Evolutionary conservation across 92 coral and sea anemone genomes (phyloP), one percentile per base, ranked within the genome.

Genomic region (Epizoanthus rinbou): DNA sequence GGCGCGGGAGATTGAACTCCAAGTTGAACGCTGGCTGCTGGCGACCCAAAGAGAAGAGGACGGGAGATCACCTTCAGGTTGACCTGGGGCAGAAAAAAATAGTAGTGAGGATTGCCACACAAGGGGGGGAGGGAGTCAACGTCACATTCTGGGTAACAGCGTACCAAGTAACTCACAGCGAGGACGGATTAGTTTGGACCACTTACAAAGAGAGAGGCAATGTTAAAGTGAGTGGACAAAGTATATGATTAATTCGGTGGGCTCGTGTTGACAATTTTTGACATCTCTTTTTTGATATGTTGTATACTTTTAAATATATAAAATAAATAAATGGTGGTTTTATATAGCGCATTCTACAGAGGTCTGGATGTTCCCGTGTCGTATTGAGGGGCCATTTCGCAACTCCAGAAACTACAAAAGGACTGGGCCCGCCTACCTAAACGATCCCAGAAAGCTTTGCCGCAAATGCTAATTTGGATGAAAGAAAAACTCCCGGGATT

Each of bases 21-120:
- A 10, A 70, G 74, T 14, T 2, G 22, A 24, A 18, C 2, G 75
- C 75, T 3, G 19, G 35, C 33, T 22, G 60, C 37, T 72, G 76
- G 76, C 2, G 58, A 22, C n/a, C 76, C 39, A 72, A 3, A 19
- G 18, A 18, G 31, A 71, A 71, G 18, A 11, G 56, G 7, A 6
- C 75, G 18, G 75, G 58, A 8, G 76, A 72, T 25, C 45, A 19
- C 24, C 76, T 72, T 3, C 76, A 50, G 52, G 53, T 72, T 13
- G 76, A 72, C 35, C 39, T 72, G 39, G 76, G 76, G 35, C 17
- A 8, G 23, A 57, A 21, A 18, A 72, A 43, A 33, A 22, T 22
- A n/a, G 8, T 72, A 1, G 0, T 4, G 22, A 19, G 3, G 60
- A 72, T 72, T 24, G 9, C 14, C 37, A 72, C 76, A 72, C 59